These are phyloP conservation scores for Mnemiopsis leidyi DNA, from an alignment of 37 sponge, comb jelly and placozoan species.

Conservation along the genomic window DNA sequence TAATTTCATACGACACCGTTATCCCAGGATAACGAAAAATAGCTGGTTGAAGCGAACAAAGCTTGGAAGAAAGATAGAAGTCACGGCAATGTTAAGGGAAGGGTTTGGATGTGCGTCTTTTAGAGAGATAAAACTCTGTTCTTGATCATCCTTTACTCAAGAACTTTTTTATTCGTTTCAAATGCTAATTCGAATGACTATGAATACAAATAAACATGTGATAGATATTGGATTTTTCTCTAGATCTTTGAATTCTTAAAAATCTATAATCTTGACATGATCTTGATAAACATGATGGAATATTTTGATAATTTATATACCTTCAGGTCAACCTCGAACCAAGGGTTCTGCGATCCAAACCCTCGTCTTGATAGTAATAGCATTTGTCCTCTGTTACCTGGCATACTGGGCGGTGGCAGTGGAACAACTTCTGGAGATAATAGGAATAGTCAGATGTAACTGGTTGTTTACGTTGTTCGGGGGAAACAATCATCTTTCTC, in stretches of 20 bases:
- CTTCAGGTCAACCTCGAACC: not conserved
- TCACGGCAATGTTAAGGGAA: not conserved
- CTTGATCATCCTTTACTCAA: too few species aligned
- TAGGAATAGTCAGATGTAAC: not conserved
- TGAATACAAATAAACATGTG: too few species aligned
- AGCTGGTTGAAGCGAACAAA: not conserved
- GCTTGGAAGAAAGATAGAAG: not conserved
- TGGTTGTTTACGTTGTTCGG: not conserved
- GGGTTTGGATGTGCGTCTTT: not conserved
- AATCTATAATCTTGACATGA: too few species aligned
- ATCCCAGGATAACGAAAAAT: not conserved
- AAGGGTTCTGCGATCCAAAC: not conserved
- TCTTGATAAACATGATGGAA: too few species aligned
- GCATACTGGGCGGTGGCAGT: not conserved
- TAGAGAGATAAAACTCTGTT: too few species aligned
- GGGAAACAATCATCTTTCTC: not conserved
- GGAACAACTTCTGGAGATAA: not conserved
- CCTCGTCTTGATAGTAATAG: not conserved
- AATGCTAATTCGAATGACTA: too few species aligned
- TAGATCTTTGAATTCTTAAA: too few species aligned
- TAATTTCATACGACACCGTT: not conserved
- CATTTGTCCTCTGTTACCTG: conserved; percentile 18
- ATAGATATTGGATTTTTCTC: too few species aligned
- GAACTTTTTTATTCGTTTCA: too few species aligned
- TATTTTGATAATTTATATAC: too few species aligned